phyloP scores from a whole-genome alignment of 2,888 invertebrate genomes.

The Odontocolon sp. region DNA sequence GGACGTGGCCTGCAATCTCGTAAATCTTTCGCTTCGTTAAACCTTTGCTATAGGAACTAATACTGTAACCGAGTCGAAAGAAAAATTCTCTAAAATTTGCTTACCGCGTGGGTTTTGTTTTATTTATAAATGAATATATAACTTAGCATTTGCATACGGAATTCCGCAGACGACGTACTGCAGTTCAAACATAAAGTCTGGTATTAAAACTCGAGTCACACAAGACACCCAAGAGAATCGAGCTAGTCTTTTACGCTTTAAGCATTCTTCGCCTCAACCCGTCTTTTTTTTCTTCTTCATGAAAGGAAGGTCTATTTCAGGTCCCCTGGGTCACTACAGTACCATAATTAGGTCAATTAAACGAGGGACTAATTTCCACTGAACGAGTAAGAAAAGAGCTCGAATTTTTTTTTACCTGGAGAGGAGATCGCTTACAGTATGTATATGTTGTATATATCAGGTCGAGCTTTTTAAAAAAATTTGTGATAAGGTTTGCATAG shows the following conservation, averaged over 20 bases:
- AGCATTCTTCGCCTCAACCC: not conserved
- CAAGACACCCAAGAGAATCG: constrained; percentile 23
- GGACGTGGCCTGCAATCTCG: not conserved
- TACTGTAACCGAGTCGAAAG: not conserved
- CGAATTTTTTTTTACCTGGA: no score
- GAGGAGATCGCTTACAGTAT: no score
- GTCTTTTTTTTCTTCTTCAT: not conserved
- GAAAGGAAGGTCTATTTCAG: not conserved
- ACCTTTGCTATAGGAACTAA: constrained; percentile 11
- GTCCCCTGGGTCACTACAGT: constrained; percentile 2
- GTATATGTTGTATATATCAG: no score
- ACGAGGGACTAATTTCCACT: no score
- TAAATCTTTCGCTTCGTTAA: constrained; percentile 28
- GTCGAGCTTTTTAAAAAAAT: no score
- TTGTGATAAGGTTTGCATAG: no score
- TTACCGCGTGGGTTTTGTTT: not conserved
- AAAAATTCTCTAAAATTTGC: constrained; percentile 8
- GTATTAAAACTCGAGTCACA: constrained; percentile 38
- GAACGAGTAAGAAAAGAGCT: no score
- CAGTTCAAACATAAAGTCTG: constrained; percentile 28
- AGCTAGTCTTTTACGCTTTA: constrained; percentile 17
- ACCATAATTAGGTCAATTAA: constrained; percentile 34
- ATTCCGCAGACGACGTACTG: not conserved
- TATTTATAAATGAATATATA: constrained; percentile 16
- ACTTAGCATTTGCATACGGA: not conserved